Evolutionary conservation across 2,113 vertebrate species (phyloP).

Genomic region (Neogale vison): DNA sequence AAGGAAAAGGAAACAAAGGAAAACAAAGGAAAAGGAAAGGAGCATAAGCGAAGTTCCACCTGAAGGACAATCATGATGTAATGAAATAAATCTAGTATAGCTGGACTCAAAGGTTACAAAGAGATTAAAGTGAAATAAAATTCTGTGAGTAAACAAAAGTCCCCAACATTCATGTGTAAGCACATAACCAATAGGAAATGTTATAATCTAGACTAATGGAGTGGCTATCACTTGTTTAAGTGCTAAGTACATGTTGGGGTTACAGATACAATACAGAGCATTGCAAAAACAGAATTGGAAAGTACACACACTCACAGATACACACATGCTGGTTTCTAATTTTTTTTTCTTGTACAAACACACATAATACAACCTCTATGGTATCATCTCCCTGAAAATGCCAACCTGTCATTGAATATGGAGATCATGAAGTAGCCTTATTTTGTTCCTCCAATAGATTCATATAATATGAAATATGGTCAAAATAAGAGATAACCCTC

Average conservation of each 20-base stretch:
- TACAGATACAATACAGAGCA: not conserved
- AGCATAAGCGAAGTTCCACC: not conserved
- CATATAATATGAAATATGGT: not conserved
- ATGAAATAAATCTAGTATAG: not conserved
- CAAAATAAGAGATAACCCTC: not conserved
- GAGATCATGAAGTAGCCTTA: not conserved
- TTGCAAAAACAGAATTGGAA: not conserved
- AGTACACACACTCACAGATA: not conserved
- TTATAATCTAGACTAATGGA: not conserved
- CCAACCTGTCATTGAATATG: not conserved
- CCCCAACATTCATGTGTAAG: not conserved
- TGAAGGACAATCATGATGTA: not conserved
- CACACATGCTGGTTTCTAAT: too few relatives aligned
- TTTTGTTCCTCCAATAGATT: not conserved
- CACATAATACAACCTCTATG: not conserved
- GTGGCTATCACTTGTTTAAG: not conserved
- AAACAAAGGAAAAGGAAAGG: not conserved
- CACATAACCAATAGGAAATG: not conserved
- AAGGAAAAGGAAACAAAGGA: not conserved
- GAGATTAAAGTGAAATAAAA: not conserved
- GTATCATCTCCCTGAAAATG: not conserved
- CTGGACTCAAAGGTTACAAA: not conserved
- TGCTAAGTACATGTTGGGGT: not conserved
- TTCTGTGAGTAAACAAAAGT: not conserved
- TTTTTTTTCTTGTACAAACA: not conserved